Conservation (phyloP, 2,888 invertebrate genomes). For the Nebria brevicollis region DNA sequence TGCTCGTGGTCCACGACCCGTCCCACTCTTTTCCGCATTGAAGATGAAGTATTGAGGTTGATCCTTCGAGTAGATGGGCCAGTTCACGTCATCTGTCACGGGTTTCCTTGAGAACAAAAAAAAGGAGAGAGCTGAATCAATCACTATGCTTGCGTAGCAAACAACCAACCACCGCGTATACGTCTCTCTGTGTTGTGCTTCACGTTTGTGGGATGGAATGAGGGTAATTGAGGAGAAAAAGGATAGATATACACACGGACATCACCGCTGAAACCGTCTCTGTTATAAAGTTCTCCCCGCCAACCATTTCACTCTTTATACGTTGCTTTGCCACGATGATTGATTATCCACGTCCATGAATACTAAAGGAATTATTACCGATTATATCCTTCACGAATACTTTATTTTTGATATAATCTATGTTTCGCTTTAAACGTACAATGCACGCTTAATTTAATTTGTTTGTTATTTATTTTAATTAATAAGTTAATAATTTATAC, state of each 20-base stretch:
- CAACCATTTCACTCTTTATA: neutral
- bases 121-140: conserved; percentile 27
- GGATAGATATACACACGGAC: neutral
- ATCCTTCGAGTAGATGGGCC: conserved; percentile 88
- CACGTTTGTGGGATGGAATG: neutral
- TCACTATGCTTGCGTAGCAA: conserved; percentile 44
- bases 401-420: conserved; percentile 10
- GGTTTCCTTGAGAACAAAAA: conserved; percentile 66
- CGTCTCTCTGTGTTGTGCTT: neutral
- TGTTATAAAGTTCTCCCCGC: neutral
- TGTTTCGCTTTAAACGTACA: neutral
- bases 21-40: conserved; percentile 80
- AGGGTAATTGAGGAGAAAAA: neutral
- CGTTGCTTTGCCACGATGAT: conserved; percentile 9
- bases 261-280: neutral
- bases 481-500: too few species aligned
- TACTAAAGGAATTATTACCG: conserved; percentile 30
- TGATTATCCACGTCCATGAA: conserved; percentile 36
- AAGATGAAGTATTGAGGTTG: conserved; percentile 91
- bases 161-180: conserved; percentile 8
- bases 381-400: conserved; percentile 22
- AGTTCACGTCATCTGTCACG: conserved; percentile 77
- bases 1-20: conserved; percentile 80
- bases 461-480: too few species aligned
- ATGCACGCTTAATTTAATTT: too few species aligned